These are phyloP conservation scores for Ailurus styani DNA, from an alignment of 2,113 vertebrate species.

Conservation along the genomic window DNA sequence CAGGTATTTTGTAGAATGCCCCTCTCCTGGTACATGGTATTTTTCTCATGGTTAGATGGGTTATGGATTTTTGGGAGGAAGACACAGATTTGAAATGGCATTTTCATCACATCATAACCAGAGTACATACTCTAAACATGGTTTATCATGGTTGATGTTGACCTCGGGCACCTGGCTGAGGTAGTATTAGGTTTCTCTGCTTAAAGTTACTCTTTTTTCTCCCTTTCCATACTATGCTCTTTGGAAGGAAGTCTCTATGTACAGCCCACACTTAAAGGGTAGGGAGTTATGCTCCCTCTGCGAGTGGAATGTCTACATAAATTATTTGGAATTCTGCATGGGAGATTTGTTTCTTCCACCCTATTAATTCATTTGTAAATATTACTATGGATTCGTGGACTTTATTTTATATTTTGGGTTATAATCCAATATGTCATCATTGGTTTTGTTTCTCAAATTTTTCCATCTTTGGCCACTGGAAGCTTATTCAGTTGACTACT, in stretches of 20 bases:
- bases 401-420: background rate
- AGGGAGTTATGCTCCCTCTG: background rate
- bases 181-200: background rate
- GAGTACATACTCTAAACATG: background rate
- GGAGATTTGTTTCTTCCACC: background rate
- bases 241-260: background rate
- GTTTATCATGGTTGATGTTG: background rate
- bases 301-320: background rate
- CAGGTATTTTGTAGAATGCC: background rate
- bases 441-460: background rate
- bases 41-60: background rate
- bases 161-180: background rate
- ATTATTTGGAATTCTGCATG: background rate
- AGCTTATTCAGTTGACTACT: background rate
- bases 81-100: background rate
- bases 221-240: background rate
- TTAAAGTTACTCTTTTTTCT: background rate
- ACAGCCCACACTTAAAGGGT: background rate
- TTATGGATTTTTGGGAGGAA: background rate
- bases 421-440: background rate
- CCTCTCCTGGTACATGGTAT: background rate
- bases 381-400: background rate
- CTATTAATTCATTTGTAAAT: background rate
- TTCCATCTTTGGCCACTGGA: background rate
- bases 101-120: background rate